Evolutionary conservation across 2,113 vertebrate species (phyloP).

Genomic region (Oncorhynchus kisutch): DNA sequence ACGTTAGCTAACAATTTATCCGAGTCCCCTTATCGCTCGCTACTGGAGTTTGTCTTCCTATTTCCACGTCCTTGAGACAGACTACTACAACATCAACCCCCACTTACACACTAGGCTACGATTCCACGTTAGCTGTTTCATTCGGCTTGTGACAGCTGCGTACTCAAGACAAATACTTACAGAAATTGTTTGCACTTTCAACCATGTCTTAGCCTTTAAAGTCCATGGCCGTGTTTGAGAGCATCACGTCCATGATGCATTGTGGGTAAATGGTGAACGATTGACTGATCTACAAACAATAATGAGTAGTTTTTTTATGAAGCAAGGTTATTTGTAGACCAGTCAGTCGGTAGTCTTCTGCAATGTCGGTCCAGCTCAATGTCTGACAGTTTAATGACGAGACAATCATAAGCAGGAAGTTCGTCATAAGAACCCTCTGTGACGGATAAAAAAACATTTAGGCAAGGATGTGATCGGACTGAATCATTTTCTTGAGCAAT

Average conservation of each 20-base stretch:
- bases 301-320: no score
- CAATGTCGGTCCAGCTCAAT: no score
- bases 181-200: background rate
- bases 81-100: background rate
- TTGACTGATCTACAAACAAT: no score
- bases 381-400: slow-evolving; percentile 8
- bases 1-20: slow-evolving; percentile 8
- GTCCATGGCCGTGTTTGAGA: no score
- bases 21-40: slow-evolving; percentile 6
- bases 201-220: background rate
- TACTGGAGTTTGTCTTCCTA: background rate
- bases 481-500: slow-evolving; percentile 15
- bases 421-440: slow-evolving; percentile 61
- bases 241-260: no score
- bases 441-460: slow-evolving; percentile 47
- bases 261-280: no score
- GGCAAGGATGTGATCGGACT: slow-evolving; percentile 6
- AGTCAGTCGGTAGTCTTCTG: no score
- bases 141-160: background rate
- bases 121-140: background rate
- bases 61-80: background rate
- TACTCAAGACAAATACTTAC: background rate
- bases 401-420: slow-evolving; percentile 71
- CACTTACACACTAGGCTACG: background rate
- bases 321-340: no score